Conservation (phyloP, 2,113 vertebrate genomes). For the Motacilla alba region DNA sequence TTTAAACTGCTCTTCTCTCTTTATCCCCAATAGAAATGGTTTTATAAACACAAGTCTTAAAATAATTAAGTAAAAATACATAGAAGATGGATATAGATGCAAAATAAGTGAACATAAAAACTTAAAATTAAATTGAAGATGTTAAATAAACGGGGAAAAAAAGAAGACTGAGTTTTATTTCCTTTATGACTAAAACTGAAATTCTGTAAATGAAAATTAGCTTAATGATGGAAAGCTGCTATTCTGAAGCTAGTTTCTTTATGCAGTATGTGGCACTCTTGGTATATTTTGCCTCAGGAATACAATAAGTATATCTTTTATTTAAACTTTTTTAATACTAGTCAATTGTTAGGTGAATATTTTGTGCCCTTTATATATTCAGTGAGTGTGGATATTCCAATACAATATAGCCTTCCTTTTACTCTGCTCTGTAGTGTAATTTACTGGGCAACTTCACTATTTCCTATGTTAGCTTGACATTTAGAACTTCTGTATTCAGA, state of each 20-base stretch:
- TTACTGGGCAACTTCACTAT: background rate
- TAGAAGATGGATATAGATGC: background rate
- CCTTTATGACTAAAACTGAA: background rate
- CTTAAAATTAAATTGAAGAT: background rate
- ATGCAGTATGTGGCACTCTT: background rate
- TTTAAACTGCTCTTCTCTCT: background rate
- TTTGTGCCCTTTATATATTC: background rate
- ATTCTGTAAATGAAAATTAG: background rate
- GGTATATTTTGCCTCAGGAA: background rate
- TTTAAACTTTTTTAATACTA: background rate
- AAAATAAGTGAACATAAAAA: background rate
- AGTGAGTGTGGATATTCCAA: background rate
- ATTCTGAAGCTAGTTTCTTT: background rate
- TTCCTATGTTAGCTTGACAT: background rate
- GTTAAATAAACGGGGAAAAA: background rate
- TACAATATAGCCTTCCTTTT: background rate
- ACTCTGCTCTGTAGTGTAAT: background rate
- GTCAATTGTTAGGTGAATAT: background rate
- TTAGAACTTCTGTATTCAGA: background rate
- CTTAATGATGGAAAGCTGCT: background rate
- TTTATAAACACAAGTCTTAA: background rate
- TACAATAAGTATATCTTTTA: background rate
- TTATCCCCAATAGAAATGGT: background rate
- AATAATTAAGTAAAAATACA: background rate
- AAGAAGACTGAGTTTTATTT: background rate